phyloP scores from a whole-genome alignment of 2,888 invertebrate species.

The Lepetodrilus schrolli region DNA sequence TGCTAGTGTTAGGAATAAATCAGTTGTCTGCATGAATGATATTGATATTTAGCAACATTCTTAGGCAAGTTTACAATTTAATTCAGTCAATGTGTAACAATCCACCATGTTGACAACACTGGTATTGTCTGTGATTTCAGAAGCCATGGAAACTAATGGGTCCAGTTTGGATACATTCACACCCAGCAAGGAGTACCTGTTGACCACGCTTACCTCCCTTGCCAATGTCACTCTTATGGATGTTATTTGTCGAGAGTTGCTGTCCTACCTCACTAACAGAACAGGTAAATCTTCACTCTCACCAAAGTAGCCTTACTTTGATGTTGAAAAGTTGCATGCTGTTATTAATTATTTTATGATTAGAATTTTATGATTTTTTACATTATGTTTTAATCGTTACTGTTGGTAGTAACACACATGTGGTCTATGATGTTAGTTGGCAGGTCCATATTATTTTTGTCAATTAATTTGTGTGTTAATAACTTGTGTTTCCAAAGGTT shows the following conservation, averaged over 20 bases:
- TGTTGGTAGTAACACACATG: too few species aligned
- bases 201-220: constrained; percentile 1
- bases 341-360: too few species aligned
- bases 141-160: neutral
- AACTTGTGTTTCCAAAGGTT: too few species aligned
- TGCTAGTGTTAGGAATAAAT: too few species aligned
- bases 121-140: neutral
- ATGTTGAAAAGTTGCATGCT: too few species aligned
- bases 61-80: neutral
- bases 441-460: too few species aligned
- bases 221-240: neutral
- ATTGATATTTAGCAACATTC: neutral
- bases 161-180: neutral
- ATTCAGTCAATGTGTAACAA: neutral
- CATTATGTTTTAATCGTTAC: too few species aligned
- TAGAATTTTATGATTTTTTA: too few species aligned
- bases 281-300: neutral
- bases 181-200: neutral
- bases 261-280: neutral
- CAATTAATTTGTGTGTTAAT: too few species aligned
- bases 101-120: neutral
- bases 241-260: neutral
- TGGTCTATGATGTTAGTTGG: too few species aligned
- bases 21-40: too few species aligned
- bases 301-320: too few species aligned